Conservation (phyloP, 2,797 vertebrate species). For the Hypotaenidia okinawae region DNA sequence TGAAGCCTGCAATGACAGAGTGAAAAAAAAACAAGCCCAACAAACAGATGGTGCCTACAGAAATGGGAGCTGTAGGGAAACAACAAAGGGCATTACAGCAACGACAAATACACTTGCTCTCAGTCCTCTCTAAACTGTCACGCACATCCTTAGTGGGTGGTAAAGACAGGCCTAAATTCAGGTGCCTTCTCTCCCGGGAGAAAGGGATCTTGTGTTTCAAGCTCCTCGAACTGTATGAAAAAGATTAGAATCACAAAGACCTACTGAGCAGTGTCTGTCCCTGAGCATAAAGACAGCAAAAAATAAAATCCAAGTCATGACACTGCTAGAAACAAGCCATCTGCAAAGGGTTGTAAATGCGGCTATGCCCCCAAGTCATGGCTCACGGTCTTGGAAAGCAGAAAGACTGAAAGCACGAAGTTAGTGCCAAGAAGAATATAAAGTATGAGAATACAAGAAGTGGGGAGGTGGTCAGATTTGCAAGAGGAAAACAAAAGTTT, state of each 20-base stretch:
- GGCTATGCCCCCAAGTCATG: conserved; percentile 41
- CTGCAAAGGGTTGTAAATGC: conserved; percentile 69
- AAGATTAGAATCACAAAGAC: conserved; percentile 81
- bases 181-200: conserved; percentile 42
- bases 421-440: conserved; percentile 56
- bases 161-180: conserved; percentile 61
- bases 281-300: conserved; percentile 74
- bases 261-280: conserved; percentile 76
- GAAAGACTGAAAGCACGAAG: conserved; percentile 31
- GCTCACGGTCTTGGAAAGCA: conserved; percentile 29
- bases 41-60: conserved; percentile 70
- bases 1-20: conserved; percentile 34
- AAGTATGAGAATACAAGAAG: conserved; percentile 55
- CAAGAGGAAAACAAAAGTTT: conserved; percentile 39
- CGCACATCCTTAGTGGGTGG: conserved; percentile 65
- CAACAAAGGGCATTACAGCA: conserved; percentile 60
- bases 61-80: conserved; percentile 67
- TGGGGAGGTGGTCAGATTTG: conserved; percentile 21
- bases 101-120: neutral
- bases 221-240: conserved; percentile 64
- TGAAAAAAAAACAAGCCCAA: neutral
- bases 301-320: conserved; percentile 65
- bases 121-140: conserved; percentile 49
- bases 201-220: conserved; percentile 72
- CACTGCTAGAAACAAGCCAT: conserved; percentile 67